Percentiles rank a stretch among this genome's conserved stretches.
Evolutionary conservation across 2,797 vertebrate genomes (phyloP).

Genomic region (Mallotus villosus): DNA sequence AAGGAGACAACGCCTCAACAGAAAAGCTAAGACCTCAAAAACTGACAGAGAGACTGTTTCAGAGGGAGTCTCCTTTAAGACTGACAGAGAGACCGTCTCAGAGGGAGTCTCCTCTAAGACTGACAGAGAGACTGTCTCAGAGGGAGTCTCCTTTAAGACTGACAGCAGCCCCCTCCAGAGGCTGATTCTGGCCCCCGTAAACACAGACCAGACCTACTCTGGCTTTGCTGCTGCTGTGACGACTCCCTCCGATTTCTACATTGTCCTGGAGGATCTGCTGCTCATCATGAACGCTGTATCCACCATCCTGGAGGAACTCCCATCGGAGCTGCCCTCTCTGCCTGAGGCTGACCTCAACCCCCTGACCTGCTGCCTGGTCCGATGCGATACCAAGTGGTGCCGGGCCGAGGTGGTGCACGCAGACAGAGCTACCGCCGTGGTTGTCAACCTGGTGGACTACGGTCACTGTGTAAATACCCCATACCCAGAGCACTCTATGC

Average conservation of each 20-base stretch:
- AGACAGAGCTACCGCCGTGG: conserved; percentile 51
- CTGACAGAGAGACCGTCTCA: not conserved
- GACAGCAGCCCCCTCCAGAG: conserved; percentile 34
- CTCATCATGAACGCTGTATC: conserved; percentile 68
- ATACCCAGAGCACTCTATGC: conserved; percentile 55
- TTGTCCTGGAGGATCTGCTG: conserved; percentile 77
- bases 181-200: conserved; percentile 62
- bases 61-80: too few species aligned
- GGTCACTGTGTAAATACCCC: conserved; percentile 70
- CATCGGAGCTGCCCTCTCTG: conserved; percentile 63
- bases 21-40: not conserved
- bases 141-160: not conserved
- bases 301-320: conserved; percentile 70
- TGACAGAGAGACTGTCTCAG: not conserved
- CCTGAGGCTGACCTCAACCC: conserved; percentile 63
- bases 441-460: conserved; percentile 80
- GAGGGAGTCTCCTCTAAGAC: conserved; percentile 2
- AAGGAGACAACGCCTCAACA: not conserved
- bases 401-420: conserved; percentile 77
- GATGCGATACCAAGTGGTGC: conserved; percentile 76
- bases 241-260: conserved; percentile 79
- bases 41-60: not conserved
- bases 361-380: conserved; percentile 78
- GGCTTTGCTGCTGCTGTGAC: conserved; percentile 73
- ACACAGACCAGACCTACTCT: conserved; percentile 59